phyloP scores from a whole-genome alignment of 1,140 invertebrate species.

The Listronotus bonariensis region DNA sequence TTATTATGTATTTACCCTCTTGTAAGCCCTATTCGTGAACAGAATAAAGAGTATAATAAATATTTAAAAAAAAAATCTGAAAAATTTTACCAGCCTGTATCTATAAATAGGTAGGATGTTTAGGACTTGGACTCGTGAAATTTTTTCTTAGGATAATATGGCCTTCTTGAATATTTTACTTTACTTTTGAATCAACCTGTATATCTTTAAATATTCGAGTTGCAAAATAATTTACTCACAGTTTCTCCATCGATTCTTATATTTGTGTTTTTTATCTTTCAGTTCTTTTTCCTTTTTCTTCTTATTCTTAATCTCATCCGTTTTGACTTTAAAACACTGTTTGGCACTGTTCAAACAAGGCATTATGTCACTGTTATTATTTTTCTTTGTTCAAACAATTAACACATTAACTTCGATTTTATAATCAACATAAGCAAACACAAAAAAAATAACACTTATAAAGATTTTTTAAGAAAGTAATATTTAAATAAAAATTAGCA shows the following conservation, averaged over 20 bases:
- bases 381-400: neutral
- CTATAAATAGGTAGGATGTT: too few species aligned
- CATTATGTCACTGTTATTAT: slow-evolving; percentile 1
- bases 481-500: slow-evolving; percentile 19
- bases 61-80: too few species aligned
- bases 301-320: slow-evolving; percentile 22
- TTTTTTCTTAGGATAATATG: too few species aligned
- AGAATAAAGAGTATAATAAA: too few species aligned
- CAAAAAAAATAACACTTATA: neutral
- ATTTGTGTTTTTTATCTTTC: slow-evolving; percentile 20
- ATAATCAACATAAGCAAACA: slow-evolving; percentile 19
- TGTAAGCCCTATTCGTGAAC: too few species aligned
- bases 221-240: slow-evolving; percentile 26
- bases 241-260: slow-evolving; percentile 35
- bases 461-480: neutral
- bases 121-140: too few species aligned
- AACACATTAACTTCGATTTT: neutral
- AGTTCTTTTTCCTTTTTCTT: slow-evolving; percentile 28
- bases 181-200: too few species aligned
- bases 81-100: too few species aligned
- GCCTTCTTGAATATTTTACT: too few species aligned
- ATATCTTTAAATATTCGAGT: too few species aligned
- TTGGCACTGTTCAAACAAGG: slow-evolving; percentile 33
- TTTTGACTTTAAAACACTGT: slow-evolving; percentile 27
- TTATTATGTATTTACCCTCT: too few species aligned